A percentile compares a stretch with the other conserved stretches of the same genome.
Conservation (phyloP, 2,797 vertebrate species). For the Clamator glandarius region DNA sequence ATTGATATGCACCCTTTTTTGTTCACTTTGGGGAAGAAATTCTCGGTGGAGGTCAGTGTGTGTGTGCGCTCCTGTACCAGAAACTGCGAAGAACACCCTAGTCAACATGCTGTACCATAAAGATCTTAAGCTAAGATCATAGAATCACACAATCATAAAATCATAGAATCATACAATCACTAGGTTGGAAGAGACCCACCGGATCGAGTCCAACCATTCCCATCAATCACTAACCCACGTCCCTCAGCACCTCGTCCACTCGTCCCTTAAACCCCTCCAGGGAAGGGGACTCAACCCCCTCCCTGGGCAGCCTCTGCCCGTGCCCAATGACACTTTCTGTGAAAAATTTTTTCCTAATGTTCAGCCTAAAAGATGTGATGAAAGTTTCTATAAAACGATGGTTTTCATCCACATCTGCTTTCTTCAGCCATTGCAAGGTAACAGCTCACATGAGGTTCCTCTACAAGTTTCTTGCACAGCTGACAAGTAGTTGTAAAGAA, state of each 20-base stretch:
- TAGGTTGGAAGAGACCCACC: too few relatives aligned
- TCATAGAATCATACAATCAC: too few relatives aligned
- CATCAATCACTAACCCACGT: too few relatives aligned
- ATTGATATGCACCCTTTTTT: slow-evolving; percentile 81
- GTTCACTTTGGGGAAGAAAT: slow-evolving; percentile 80
- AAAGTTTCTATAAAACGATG: not conserved
- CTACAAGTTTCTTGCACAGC: not conserved
- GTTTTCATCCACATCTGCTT: not conserved
- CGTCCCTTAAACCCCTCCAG: too few relatives aligned
- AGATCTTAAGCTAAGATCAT: not conserved
- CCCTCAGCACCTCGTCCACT: too few relatives aligned
- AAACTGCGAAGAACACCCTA: not conserved
- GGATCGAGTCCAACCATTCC: too few relatives aligned
- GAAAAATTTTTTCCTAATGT: too few relatives aligned
- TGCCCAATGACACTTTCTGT: too few relatives aligned
- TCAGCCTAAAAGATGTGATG: too few relatives aligned
- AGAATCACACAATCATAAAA: too few relatives aligned
- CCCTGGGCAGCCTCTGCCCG: too few relatives aligned
- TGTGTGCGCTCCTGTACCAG: not conserved
- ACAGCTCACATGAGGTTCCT: not conserved
- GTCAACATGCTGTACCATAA: not conserved
- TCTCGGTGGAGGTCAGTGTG: slow-evolving; percentile 79
- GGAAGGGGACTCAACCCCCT: too few relatives aligned
- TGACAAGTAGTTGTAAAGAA: not conserved
- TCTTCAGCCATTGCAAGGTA: not conserved